A percentile compares a stretch with the other conserved stretches of the same genome.
Evolutionary conservation across 2,113 vertebrate genomes (phyloP).

Genomic region (Takifugu bimaculatus): DNA sequence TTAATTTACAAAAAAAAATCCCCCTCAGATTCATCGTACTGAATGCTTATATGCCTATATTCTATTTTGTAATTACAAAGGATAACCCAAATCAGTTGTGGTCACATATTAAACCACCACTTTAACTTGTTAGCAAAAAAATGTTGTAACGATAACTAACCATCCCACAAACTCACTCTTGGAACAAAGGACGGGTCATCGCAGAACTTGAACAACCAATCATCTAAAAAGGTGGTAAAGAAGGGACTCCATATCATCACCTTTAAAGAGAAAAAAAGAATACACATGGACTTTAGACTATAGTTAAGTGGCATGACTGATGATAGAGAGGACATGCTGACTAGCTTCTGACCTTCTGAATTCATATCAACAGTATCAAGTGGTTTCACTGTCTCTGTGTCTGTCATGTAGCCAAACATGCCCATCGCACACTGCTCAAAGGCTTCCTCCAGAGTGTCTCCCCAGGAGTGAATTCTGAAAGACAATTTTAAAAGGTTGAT

Average conservation of each 20-base stretch:
- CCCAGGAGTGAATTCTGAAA: constrained; percentile 89
- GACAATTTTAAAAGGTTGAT: not conserved
- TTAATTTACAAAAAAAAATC: not conserved
- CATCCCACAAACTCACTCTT: constrained; percentile 73
- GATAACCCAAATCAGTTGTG: no score
- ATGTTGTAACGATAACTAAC: not conserved
- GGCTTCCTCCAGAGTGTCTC: constrained; percentile 87
- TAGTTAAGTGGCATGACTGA: not conserved
- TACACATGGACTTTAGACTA: not conserved
- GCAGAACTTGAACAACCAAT: constrained; percentile 96
- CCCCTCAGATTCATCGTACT: no score
- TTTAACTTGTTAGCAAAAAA: not conserved
- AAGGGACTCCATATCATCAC: constrained; percentile 89
- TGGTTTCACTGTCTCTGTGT: constrained; percentile 91
- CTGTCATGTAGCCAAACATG: constrained; percentile 99
- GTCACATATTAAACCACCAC: no score
- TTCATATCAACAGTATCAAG: constrained; percentile 83
- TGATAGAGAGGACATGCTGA: not conserved
- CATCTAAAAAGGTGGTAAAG: constrained; percentile 93
- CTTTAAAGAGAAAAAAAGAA: constrained; percentile 63
- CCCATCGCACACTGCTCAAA: constrained; percentile 97
- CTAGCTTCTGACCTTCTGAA: constrained; percentile 79
- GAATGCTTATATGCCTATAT: no score
- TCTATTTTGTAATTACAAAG: no score
- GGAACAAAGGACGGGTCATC: constrained; percentile 91